Percentiles rank a stretch among this genome's conserved stretches.
Conservation (phyloP, 2,797 vertebrate species). For the Anguilla anguilla region DNA sequence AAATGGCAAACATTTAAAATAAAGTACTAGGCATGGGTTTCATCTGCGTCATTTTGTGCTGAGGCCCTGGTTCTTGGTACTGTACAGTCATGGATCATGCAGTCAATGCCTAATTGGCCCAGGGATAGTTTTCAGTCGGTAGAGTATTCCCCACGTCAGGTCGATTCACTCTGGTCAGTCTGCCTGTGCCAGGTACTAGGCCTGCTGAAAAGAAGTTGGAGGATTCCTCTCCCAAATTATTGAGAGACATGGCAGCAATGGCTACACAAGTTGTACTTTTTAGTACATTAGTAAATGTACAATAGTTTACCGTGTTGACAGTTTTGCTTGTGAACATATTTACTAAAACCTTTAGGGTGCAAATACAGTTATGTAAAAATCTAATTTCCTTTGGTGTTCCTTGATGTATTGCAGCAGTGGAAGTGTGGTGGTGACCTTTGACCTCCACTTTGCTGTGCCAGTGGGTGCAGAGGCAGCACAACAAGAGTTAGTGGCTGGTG, state of each 20-base stretch:
- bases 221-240: too few species aligned
- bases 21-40: neutral
- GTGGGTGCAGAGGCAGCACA: slow-evolving; percentile 43
- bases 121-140: neutral
- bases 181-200: too few species aligned
- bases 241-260: neutral
- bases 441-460: slow-evolving; percentile 56
- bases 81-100: neutral
- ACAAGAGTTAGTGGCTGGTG: slow-evolving; percentile 54
- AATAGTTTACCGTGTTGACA: neutral
- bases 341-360: neutral
- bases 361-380: neutral
- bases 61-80: neutral
- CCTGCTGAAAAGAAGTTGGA: too few species aligned
- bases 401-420: slow-evolving; percentile 57
- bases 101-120: neutral
- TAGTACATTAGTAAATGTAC: neutral
- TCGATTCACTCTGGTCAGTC: too few species aligned
- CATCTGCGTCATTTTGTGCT: neutral
- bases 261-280: neutral
- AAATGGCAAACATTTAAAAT: neutral
- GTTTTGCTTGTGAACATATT: neutral
- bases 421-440: slow-evolving; percentile 67
- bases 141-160: too few species aligned
- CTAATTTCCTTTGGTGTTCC: neutral